These are phyloP conservation scores for Tetragnatha montana DNA, from an alignment of 2,888 invertebrate genomes.

Conservation along the genomic window DNA sequence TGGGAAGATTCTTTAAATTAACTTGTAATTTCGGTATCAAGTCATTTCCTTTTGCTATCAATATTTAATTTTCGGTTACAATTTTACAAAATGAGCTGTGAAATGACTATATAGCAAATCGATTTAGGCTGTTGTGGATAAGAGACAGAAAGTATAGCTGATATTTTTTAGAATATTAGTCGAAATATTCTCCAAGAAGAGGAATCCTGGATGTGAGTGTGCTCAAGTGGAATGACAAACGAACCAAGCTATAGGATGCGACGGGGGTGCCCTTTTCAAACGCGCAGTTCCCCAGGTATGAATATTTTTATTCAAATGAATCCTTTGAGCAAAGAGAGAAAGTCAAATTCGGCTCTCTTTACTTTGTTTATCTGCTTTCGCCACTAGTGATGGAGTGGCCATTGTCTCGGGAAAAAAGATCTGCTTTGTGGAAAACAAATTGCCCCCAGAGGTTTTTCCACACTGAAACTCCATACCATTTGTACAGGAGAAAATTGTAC, in stretches of 20 bases:
- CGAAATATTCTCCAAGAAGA: not conserved
- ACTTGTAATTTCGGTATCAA: too few relatives aligned
- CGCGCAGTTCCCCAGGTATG: not conserved
- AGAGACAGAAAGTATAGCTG: not conserved
- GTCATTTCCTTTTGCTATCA: too few relatives aligned
- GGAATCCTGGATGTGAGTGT: not conserved
- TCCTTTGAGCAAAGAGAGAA: constrained; percentile 22
- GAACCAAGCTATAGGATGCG: constrained; percentile 14
- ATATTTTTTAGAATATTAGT: not conserved
- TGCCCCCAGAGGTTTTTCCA: not conserved
- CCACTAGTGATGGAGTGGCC: constrained; percentile 44
- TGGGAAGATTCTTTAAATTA: too few relatives aligned
- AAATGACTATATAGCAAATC: too few relatives aligned
- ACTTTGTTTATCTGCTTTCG: constrained; percentile 24
- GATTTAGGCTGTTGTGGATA: too few relatives aligned
- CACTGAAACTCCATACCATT: not conserved
- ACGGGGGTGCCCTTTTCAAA: not conserved
- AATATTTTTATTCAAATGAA: constrained; percentile 55
- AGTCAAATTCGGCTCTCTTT: constrained; percentile 34
- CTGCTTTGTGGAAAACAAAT: constrained; percentile 31
- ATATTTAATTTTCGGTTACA: too few relatives aligned
- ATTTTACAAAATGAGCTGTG: too few relatives aligned
- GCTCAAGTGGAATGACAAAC: constrained; percentile 34
- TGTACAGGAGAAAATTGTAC: not conserved
- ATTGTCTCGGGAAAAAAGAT: constrained; percentile 31